Evolutionary conservation across 2,888 invertebrate genomes (phyloP), one percentile per base, ranked within the genome.

Genomic region (Deilephila elpenor): DNA sequence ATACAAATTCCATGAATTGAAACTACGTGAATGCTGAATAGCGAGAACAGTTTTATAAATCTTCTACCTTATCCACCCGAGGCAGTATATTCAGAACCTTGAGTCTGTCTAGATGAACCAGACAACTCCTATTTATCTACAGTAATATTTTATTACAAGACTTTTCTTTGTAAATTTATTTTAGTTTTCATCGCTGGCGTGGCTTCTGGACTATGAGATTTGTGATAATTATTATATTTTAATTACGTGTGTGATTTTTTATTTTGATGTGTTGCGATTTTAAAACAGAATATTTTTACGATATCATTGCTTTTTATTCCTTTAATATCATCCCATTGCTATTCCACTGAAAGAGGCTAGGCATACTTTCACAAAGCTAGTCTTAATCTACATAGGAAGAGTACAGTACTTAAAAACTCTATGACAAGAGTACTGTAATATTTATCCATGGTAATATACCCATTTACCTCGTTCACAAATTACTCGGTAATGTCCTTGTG

Each of bases 41-140:
- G 44, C 44, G 67, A 67, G 67, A 67, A 25, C 25, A 25, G 51
- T 67, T 67, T 67, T 67, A 51, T 67, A 67, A 67, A 67, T 67
- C 51, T 67, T 44, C 44, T 4, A 62, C 34, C 34, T 62, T 67
- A 67, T 67, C 67, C 20, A 14, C 64, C 25, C 17, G 51, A 17
- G 67, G 25, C 44, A n/a, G n/a, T 44, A 25, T 37, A 37, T 64
- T 44, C 44, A 37, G 20, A 44, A 64, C 3, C 51, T 25, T 25
- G 17, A 67, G 67, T 51, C 25, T 20, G 67, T 67, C 67, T 67
- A 67, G 67, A 67, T 67, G 25, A 51, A 51, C 20, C 25, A 67
- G 67, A 64, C 64, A 44, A 5, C 44, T 44, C 20, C 25, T 67
- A 51, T 67, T 67, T 67, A 67, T 67, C 67, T 67, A 4, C 25